Evolutionary conservation across 2,113 vertebrate species (phyloP), one percentile per base, ranked within the genome.

Genomic region (Scalopus aquaticus): DNA sequence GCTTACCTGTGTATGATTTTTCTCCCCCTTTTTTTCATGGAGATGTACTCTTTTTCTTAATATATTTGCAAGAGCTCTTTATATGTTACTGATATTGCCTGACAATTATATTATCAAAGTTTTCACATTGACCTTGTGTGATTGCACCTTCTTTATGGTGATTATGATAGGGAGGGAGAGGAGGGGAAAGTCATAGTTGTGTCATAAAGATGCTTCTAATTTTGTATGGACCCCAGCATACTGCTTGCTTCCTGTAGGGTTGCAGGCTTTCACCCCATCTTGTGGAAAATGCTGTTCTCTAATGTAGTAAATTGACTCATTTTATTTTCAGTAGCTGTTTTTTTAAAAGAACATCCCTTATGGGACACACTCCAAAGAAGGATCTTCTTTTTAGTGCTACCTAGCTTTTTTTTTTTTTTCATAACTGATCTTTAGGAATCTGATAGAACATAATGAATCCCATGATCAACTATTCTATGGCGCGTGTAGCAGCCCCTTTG

Each of bases 271-370:
- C 49, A 72, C 85, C 12, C 8, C 15, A 46, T 32, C 46, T 86
- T 26, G 20, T 86, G 73, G 58, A 73, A 87, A 46, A n/a, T 69
- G 15, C 9, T 90, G 2, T 35, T 92, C 32, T 85, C 9, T 60
- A 54, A 20, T 24, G 58, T 20, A 70, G 62, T 46, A 83, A 58
- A 44, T 28, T 7, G 24, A 37, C 64, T 86, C 74, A 49, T 78
- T 87, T 93, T 90, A 82, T 87, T 87, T 95, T 84, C 44, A 73
- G 56, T 20, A 88, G 39, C 19, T 93, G 76, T 91, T 60, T 78
- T 93, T 65, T 49, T 44, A 6, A 44, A 88, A 92, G 58, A 54
- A 79, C n/a, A 49, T 10, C 10, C 28, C 35, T 94, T 32, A n/a
- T 28, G 37, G 4, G 44, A n/a, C 17, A 87, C 9, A 51, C 1